Evolutionary conservation across 2,797 vertebrate genomes (phyloP).

Genomic region (Pangasius larnaudii): DNA sequence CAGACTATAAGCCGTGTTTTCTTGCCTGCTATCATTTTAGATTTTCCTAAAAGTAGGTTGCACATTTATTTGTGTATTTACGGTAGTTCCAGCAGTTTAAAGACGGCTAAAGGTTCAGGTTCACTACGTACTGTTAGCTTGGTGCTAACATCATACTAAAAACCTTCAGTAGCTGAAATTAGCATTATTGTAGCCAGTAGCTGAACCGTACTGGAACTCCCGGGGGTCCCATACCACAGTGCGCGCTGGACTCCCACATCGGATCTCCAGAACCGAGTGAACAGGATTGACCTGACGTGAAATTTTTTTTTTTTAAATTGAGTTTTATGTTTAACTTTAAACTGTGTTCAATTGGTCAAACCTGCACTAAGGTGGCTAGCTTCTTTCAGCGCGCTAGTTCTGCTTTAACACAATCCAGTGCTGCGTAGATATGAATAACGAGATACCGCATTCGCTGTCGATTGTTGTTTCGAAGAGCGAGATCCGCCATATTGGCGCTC

Average conservation of each 20-base stretch:
- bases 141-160: not conserved
- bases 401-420: not conserved
- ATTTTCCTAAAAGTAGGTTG: not conserved
- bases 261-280: not conserved
- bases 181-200: constrained; percentile 2
- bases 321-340: not conserved
- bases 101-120: not conserved
- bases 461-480: not conserved
- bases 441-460: not conserved
- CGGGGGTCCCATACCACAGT: not conserved
- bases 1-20: not conserved
- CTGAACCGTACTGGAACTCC: not conserved
- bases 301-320: not conserved
- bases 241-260: not conserved
- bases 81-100: not conserved
- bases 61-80: not conserved
- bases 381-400: not conserved
- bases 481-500: not conserved
- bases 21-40: not conserved
- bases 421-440: not conserved
- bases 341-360: not conserved
- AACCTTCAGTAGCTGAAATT: not conserved
- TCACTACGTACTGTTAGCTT: constrained; percentile 3
- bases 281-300: not conserved
- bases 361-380: not conserved